Base-by-base conservation (phyloP, 2,888 invertebrate genomes). In the Coecobrya sp. region DNA sequence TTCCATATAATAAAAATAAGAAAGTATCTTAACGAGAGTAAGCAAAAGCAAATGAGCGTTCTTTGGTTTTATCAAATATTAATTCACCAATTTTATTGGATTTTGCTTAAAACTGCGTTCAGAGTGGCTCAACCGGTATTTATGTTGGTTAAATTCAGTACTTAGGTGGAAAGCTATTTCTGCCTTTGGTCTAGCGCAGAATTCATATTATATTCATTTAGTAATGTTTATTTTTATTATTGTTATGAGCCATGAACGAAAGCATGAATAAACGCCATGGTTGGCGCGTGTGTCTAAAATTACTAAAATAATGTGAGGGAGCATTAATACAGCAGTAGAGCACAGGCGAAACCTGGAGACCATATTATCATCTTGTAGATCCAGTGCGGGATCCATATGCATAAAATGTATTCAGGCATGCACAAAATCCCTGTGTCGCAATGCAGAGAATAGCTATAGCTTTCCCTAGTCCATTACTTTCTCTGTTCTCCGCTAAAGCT, bases 401-500 rank as follows among this genome's bases (percentile, higher is more conserved):
- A 90, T 73, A 62, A 86, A 85, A 89, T 76, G 92, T 87, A 86
- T 87, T 87, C 49, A 92, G 88, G 92, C 92, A 92, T 92, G 88
- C 92, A 92, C 92, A 92, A 92, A 92, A 92, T 92, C 92, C 92
- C 88, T 92, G 92, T 92, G 92, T 92, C 92, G 92, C 92, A 92
- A 92, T 92, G 92, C 92, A 92, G 92, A 92, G 92, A 92, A 92
- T 92, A 92, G 92, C 88, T 92, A 89, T 92, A 88, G 92, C 92
- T 79, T 88, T 87, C 84, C 62, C 79, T 88, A 79, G 88, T 88
- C 92, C 92, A 92, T 92, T 88, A 88, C 88, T 88, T 92, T 55
- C 87, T 84, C 65, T 82, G 30, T 30, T 36, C 70, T 91, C 90
- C 49, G 30, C 25, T 62, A 42, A 84, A 82, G 62, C 82, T 52